These are phyloP conservation scores for Drosophila dives DNA, from an alignment of 2,888 invertebrate genomes.

Conservation along the genomic window DNA sequence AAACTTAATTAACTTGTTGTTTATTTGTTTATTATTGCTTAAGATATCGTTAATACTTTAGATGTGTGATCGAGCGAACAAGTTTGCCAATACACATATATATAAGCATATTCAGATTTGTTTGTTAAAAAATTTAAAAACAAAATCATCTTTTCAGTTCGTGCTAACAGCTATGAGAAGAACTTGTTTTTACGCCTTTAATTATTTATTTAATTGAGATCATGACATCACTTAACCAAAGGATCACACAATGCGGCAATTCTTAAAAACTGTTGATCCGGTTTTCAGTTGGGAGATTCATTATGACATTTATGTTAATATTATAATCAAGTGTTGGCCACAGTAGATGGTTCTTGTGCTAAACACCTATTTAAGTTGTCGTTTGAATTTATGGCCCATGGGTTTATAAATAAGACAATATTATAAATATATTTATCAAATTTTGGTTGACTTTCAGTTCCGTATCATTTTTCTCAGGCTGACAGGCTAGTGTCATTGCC, in stretches of 20 bases:
- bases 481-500: slow-evolving; percentile 36
- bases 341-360: slow-evolving; percentile 24
- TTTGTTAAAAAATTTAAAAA: slow-evolving; percentile 21
- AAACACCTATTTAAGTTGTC: slow-evolving; percentile 24
- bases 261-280: slow-evolving; percentile 18
- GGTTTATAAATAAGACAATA: slow-evolving; percentile 3
- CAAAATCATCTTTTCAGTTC: slow-evolving; percentile 45
- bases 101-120: slow-evolving; percentile 31
- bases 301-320: slow-evolving; percentile 20
- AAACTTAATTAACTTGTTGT: slow-evolving; percentile 39
- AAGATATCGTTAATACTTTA: slow-evolving; percentile 33
- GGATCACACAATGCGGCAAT: slow-evolving; percentile 40
- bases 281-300: slow-evolving; percentile 36
- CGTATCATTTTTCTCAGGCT: slow-evolving; percentile 42
- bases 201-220: slow-evolving; percentile 58
- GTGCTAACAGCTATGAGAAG: slow-evolving; percentile 6
- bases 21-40: slow-evolving; percentile 35
- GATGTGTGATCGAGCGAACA: slow-evolving; percentile 41
- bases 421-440: neutral
- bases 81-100: slow-evolving; percentile 50
- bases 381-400: slow-evolving; percentile 20
- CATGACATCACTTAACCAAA: slow-evolving; percentile 62
- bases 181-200: slow-evolving; percentile 53
- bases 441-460: slow-evolving; percentile 37
- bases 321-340: slow-evolving; percentile 2